Evolutionary conservation across 2,888 invertebrate genomes (phyloP), one percentile per base, ranked within the genome.

Genomic region (Ectemnius cavifrons): DNA sequence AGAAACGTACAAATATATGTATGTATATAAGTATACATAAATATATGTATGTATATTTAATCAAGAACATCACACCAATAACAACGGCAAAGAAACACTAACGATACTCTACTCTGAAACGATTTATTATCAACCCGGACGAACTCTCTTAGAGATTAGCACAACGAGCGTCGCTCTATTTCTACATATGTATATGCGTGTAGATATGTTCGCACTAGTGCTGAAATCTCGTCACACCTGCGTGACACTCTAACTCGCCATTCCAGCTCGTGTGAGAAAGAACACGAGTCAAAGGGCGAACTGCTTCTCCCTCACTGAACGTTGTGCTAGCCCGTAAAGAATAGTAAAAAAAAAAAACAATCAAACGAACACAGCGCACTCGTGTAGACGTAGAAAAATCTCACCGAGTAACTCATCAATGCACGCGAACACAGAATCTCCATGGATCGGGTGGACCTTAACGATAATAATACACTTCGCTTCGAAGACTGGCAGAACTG

Each of bases 11-110:
- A 23, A 80, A 71, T 82, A 58, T 23, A 16, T 47, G 56, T 37
- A 83, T 86, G 73, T 78, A 46, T 62, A 70, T 27, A 63, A 72
- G 37, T 37, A 11, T 37, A 37, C 37, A 37, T 37, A 37, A 37
- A 37, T 37, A 37, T 37, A 37, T 37, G 37, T 37, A 37, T 37
- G 37, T 37, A 37, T 8, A 68, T 61, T 66, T 75, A 85, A 85
- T 84, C 76, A 84, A 83, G 79, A 84, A 90, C 89, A 91, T 85
- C 89, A 90, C 90, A 90, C 85, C 87, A 87, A 90, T 85, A 83
- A 84, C 83, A 82, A 82, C 81, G 37, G 81, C 87, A 87, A 75
- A 37, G 11, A 11, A 88, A 88, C 87, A 89, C 89, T 89, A 90
- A 89, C 79, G 79, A 77, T 83, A 80, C 80, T 84, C 88, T 89